Percentiles rank a stretch among this genome's conserved stretches.
Conservation (phyloP, 2,113 vertebrate species). For the Mus pahari region DNA sequence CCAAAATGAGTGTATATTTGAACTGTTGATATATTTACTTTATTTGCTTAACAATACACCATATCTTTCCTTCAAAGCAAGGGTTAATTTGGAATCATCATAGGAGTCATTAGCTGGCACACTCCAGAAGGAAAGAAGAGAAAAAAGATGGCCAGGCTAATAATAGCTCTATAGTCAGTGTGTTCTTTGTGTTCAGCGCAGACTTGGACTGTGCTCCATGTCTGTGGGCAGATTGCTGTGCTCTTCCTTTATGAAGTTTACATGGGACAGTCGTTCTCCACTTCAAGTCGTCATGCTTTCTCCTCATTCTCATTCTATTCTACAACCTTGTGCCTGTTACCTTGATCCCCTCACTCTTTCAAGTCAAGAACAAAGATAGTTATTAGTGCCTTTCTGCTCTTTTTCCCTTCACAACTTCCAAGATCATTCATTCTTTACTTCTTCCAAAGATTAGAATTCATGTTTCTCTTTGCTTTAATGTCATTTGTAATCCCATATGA, state of each 20-base stretch:
- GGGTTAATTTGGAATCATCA: background rate
- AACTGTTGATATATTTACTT: background rate
- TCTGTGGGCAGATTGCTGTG: background rate
- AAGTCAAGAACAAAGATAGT: background rate
- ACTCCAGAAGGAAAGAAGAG: background rate
- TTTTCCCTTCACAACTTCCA: background rate
- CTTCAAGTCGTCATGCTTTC: background rate
- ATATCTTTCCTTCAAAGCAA: conserved; percentile 21
- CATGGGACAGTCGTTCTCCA: background rate
- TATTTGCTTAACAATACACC: background rate
- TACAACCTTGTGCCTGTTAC: background rate
- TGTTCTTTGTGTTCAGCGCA: background rate
- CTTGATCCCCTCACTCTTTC: background rate
- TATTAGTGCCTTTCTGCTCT: background rate
- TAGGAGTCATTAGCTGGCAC: background rate
- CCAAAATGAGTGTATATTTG: background rate
- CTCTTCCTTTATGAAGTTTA: background rate
- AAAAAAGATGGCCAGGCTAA: background rate
- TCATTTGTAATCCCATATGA: background rate
- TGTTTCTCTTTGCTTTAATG: background rate
- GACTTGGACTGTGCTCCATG: background rate
- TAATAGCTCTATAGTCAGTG: background rate
- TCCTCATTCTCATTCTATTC: background rate
- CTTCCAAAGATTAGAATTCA: background rate
- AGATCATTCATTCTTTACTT: background rate